Percentiles rank a stretch among this genome's conserved stretches.
phyloP scores from a whole-genome alignment of 2,113 vertebrate genomes.

The Nyctereutes procyonoides region DNA sequence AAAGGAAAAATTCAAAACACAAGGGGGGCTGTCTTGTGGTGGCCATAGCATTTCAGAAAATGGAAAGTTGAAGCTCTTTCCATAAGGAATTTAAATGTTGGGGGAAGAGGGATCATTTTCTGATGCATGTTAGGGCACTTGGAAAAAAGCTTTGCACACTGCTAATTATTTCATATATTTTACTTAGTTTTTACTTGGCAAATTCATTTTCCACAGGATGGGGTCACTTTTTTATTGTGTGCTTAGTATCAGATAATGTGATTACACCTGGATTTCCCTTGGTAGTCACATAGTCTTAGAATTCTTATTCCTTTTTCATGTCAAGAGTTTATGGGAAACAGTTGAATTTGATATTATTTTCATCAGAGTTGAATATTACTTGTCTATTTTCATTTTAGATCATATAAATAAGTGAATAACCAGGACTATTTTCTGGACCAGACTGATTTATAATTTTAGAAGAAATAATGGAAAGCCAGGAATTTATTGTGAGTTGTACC shows the following conservation, averaged over 20 bases:
- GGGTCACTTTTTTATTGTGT: background rate
- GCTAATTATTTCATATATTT: background rate
- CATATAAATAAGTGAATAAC: background rate
- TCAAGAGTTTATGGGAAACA: background rate
- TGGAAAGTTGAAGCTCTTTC: background rate
- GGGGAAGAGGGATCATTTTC: background rate
- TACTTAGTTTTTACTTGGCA: conserved; percentile 7
- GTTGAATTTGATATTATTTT: conserved; percentile 44
- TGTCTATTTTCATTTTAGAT: conserved; percentile 71
- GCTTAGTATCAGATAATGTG: background rate
- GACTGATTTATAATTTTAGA: conserved; percentile 24
- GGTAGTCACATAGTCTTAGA: background rate
- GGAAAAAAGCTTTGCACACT: background rate
- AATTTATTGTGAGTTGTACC: conserved; percentile 77
- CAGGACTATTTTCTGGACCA: conserved; percentile 39
- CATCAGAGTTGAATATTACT: background rate
- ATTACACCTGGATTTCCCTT: background rate
- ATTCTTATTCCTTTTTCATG: background rate
- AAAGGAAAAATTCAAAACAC: background rate
- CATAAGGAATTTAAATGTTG: background rate
- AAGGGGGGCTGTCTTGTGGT: conserved; percentile 78
- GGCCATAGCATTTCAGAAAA: background rate
- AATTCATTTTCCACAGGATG: background rate
- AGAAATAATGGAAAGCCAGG: conserved; percentile 73
- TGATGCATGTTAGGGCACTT: background rate